Base-by-base conservation (phyloP, 2,113 vertebrate species). In the Polypterus senegalus region DNA sequence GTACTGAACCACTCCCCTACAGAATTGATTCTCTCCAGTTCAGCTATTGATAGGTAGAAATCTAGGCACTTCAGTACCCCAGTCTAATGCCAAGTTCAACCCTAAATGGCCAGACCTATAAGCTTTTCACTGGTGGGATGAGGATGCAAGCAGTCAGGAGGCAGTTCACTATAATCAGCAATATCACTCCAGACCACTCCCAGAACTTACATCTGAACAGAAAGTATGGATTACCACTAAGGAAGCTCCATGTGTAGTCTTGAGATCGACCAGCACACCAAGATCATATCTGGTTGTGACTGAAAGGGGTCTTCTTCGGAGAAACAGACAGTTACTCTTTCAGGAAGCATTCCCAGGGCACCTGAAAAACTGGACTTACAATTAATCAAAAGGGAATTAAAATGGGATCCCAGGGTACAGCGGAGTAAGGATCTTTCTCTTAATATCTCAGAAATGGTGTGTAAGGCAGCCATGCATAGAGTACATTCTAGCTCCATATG, bases 211-310 rank as follows among this genome's bases (percentile, higher is more conserved):
- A 56, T 27, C 61, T 48, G 53, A 47, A n/a, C 61, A 49, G 52
- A 57, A 48, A 48, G 61, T 63, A 3, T 63, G 61, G 52, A 52
- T 63, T 27, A 63, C n/a, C 54, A 47, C 54, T 51, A 47, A 62
- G 47, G 2, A 27, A 46, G 48, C 61, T 47, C 11, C 52, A 6
- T 52, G 61, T 48, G 44, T 54, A 63, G 54, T 54, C 11, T 51
- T 62, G 4, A 7, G 11, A 5, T 51, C 9, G n/a, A 11, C 61
- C 7, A n/a, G 9, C n/a, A 27, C 52, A 6, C 5, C 46, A 10
- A 11, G 3, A 46, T 1, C 58, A 4, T 60, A 60, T 53, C 61
- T 56, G 7, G 54, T 56, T 9, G 61, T 54, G 45, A 9, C 61
- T 11, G 61, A 46, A 44, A 48, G 11, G 53, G 53, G 53, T 9